These are phyloP conservation scores for Sceloporus undulatus DNA, from an alignment of 2,113 vertebrate genomes.

Conservation along the genomic window DNA sequence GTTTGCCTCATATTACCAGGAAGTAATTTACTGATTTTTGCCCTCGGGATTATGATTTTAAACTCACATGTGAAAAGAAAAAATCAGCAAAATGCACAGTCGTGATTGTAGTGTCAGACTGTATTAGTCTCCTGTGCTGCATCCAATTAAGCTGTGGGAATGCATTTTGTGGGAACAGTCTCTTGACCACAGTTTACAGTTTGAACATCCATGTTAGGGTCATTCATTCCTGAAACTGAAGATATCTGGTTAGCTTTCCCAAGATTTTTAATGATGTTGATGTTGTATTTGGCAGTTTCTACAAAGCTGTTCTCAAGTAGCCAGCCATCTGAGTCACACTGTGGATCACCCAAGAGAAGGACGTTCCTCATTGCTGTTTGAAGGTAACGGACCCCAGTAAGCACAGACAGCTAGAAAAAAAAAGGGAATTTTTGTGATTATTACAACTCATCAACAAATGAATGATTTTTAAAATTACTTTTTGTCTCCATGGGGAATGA, in stretches of 20 bases:
- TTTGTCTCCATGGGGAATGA: neutral
- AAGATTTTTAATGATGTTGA: constrained; percentile 86
- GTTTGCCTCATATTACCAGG: neutral
- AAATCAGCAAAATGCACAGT: constrained; percentile 9
- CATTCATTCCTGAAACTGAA: constrained; percentile 73
- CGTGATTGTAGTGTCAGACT: constrained; percentile 12
- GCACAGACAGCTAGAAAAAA: constrained; percentile 82
- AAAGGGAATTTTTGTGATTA: constrained; percentile 35
- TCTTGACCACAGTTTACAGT: constrained; percentile 82
- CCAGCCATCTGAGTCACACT: constrained; percentile 88
- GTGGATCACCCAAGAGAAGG: constrained; percentile 81
- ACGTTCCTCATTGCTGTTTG: constrained; percentile 90
- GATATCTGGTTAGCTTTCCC: constrained; percentile 86
- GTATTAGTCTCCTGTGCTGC: neutral
- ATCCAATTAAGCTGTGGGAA: constrained; percentile 60
- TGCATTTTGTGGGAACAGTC: constrained; percentile 76
- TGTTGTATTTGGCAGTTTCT: constrained; percentile 87
- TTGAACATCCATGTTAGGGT: constrained; percentile 84
- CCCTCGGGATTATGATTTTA: neutral
- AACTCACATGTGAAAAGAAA: neutral
- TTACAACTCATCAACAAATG: neutral
- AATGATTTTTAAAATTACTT: too few relatives aligned
- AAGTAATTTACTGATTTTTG: neutral
- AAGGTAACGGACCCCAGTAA: constrained; percentile 88
- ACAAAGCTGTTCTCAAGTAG: constrained; percentile 87